A percentile compares a stretch with the other conserved stretches of the same genome.
These are phyloP conservation scores for Brienomyrus longianalis DNA, from an alignment of 2,113 vertebrate species.

Conservation along the genomic window DNA sequence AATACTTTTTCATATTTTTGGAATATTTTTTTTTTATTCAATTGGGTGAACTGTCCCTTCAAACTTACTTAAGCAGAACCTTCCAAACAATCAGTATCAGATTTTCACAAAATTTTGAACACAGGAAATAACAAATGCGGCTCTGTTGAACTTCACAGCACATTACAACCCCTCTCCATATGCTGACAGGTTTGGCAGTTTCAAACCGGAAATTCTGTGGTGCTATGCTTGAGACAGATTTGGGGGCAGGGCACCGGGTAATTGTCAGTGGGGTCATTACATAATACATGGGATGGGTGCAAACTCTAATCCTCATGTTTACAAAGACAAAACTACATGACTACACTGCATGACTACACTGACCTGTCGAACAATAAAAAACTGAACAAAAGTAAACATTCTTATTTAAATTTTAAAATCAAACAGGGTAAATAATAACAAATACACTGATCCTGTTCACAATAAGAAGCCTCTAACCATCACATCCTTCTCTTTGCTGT, in stretches of 20 bases:
- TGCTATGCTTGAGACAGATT: not conserved
- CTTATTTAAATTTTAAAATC: not conserved
- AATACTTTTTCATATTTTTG: too few species aligned
- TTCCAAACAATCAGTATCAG: too few species aligned
- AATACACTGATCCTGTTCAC: not conserved
- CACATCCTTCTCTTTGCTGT: not conserved
- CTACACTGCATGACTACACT: not conserved
- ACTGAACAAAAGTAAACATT: not conserved
- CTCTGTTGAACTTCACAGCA: not conserved
- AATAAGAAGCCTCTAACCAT: not conserved
- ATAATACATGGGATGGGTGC: not conserved
- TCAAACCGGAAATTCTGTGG: not conserved
- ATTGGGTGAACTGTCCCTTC: too few species aligned
- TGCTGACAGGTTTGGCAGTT: not conserved
- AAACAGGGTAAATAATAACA: not conserved
- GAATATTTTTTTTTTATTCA: too few species aligned
- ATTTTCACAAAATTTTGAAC: not conserved
- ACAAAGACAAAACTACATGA: not conserved
- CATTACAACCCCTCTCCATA: not conserved
- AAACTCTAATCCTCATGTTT: not conserved
- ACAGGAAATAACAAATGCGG: not conserved
- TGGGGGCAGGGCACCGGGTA: too few species aligned
- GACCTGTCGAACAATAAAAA: not conserved
- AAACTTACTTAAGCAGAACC: too few species aligned
- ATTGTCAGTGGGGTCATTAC: not conserved